These are phyloP conservation scores for Microplitis mediator DNA, from an alignment of 1,140 invertebrate genomes.

Conservation along the genomic window DNA sequence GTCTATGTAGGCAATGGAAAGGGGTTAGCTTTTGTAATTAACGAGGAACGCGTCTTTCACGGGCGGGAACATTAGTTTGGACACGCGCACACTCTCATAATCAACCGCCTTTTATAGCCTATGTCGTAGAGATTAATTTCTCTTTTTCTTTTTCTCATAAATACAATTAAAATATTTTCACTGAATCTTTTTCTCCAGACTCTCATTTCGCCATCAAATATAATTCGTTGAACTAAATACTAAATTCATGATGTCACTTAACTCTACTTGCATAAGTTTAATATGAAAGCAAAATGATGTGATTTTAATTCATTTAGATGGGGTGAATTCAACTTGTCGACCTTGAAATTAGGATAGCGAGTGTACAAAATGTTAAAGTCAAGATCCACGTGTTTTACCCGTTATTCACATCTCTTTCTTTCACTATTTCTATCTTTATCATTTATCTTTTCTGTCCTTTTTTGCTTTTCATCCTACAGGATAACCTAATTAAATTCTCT, in stretches of 20 bases:
- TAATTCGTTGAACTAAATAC: constrained; percentile 17
- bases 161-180: neutral
- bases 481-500: constrained; percentile 14
- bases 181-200: neutral
- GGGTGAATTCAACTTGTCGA: neutral
- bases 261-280: neutral
- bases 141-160: neutral
- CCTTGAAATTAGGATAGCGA: constrained; percentile 1
- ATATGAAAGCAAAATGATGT: constrained; percentile 20
- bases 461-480: neutral
- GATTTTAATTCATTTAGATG: constrained; percentile 20
- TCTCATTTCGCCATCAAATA: constrained; percentile 15
- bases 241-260: constrained; percentile 6
- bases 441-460: neutral
- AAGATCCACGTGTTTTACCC: neutral
- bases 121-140: constrained; percentile 2
- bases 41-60: constrained; percentile 28
- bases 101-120: constrained; percentile 20
- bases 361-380: neutral
- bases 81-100: constrained; percentile 10
- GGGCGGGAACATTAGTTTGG: constrained; percentile 29
- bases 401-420: neutral
- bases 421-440: neutral
- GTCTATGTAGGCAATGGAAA: neutral
- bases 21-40: constrained; percentile 27